Percentiles rank a stretch among this genome's conserved stretches.
phyloP scores from a whole-genome alignment of 2,888 invertebrate genomes.

The Drosophila melanocephala region DNA sequence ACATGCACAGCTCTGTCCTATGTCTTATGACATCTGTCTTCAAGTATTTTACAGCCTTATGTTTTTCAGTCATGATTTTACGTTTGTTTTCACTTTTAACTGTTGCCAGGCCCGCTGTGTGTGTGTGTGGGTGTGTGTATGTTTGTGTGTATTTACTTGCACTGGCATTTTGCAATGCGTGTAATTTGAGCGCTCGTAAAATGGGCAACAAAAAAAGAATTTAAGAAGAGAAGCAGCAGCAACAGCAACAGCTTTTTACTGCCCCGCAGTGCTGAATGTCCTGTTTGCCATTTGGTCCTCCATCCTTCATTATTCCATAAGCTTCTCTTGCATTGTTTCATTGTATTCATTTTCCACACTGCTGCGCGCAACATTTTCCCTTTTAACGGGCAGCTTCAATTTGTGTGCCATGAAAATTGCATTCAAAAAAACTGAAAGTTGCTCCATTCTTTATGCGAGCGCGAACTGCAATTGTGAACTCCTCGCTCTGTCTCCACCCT shows the following conservation, averaged over 20 bases:
- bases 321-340: conserved; percentile 10
- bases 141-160: conserved; percentile 23
- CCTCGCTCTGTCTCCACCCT: too few species aligned
- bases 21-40: neutral
- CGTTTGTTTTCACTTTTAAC: conserved; percentile 20
- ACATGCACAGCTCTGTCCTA: neutral
- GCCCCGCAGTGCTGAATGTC: conserved; percentile 17
- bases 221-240: neutral
- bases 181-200: conserved; percentile 61
- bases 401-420: conserved; percentile 3
- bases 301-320: neutral
- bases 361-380: conserved; percentile 29
- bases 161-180: conserved; percentile 52
- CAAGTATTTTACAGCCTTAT: conserved; percentile 1
- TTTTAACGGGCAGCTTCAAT: conserved; percentile 6
- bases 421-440: conserved; percentile 6
- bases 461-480: neutral
- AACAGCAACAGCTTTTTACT: conserved; percentile 31
- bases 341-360: neutral
- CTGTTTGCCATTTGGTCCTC: conserved; percentile 2
- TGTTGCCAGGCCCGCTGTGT: conserved; percentile 19
- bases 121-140: neutral
- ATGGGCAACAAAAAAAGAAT: conserved; percentile 24
- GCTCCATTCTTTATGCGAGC: neutral
- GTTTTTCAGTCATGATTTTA: conserved; percentile 4